Evolutionary conservation across 2,888 invertebrate genomes (phyloP).

Genomic region (Hyalella azteca): DNA sequence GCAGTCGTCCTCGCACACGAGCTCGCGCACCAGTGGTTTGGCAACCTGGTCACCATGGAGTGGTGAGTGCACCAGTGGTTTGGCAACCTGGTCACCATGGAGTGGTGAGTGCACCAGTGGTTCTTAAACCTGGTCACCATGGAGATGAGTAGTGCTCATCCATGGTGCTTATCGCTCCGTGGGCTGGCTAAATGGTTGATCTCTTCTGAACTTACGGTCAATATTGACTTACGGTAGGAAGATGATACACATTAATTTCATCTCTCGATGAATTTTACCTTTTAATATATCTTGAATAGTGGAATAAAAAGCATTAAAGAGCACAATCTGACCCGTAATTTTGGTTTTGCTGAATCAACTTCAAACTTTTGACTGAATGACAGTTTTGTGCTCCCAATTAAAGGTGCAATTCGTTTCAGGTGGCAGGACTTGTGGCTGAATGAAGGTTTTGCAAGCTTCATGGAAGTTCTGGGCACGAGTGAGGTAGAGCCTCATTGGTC

Average conservation of each 20-base stretch:
- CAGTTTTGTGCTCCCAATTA: too few species aligned
- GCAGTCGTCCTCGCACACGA: conserved; percentile 73
- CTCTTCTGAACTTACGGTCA: too few species aligned
- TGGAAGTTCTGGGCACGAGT: conserved; percentile 77
- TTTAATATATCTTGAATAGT: too few species aligned
- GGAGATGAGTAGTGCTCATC: conserved; percentile 66
- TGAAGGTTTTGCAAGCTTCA: conserved; percentile 83
- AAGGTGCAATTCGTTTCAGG: conserved; percentile 62
- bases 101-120: conserved; percentile 80
- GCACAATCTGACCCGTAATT: too few species aligned
- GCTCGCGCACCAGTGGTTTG: conserved; percentile 87
- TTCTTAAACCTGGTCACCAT: conserved; percentile 92
- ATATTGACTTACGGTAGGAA: too few species aligned
- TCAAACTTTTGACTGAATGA: too few species aligned
- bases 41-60: conserved; percentile 89
- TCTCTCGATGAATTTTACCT: too few species aligned
- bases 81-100: conserved; percentile 90
- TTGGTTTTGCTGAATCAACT: too few species aligned
- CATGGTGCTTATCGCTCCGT: too few species aligned
- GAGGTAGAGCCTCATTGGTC: conserved; percentile 71
- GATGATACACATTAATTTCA: too few species aligned
- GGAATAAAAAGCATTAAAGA: too few species aligned
- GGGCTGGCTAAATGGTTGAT: too few species aligned
- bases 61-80: conserved; percentile 80
- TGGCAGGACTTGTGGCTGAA: conserved; percentile 92